Base-by-base conservation (phyloP, 2,797 vertebrate genomes). In the Crocidura indochinensis region DNA sequence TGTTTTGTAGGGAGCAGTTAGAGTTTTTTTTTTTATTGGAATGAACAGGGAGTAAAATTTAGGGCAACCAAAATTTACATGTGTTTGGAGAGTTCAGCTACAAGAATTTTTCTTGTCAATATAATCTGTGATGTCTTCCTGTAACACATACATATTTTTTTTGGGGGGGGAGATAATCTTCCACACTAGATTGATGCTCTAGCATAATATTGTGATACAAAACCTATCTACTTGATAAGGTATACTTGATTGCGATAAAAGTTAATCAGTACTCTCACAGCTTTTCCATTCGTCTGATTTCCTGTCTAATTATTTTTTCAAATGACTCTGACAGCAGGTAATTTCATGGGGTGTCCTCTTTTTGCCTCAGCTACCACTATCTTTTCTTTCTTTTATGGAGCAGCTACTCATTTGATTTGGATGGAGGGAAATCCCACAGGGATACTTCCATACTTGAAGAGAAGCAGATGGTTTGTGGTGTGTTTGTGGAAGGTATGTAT, bases 21-120 rank as follows among this genome's bases (percentile, higher is more conserved):
- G 8, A 78, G 84, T 78, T 93, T 94, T 49, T 84, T 49, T 84
- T 87, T 62, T 75, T 53, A 24, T 84, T 94, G 53, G 49, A 91
- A 72, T 81, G 83, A 85, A 51, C 62, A 77, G 53, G 49, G 15
- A 89, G 71, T 56, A 81, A 91, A 91, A 67, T 9, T 75, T 49
- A 87, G 44, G 76, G n/a, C 38, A 85, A 67, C 76, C 65, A 60
- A 79, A 87, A 73, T 93, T 87, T 86, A 79, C 8, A 53, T 81
- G 49, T 92, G 53, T 15, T 75, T 60, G 64, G 24, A 82, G 75
- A 60, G 46, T 90, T 72, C 62, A 87, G 53, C 31, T 84, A 19
- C 15, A 49, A 29, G 44, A 87, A n/a, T 73, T 93, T 83, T 87
- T 11, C 77, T 76, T 69, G n/a, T 47, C 19, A 47, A 84, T 12